Conservation (phyloP, 2,888 invertebrate species). For the Hanleya hanleyi region DNA sequence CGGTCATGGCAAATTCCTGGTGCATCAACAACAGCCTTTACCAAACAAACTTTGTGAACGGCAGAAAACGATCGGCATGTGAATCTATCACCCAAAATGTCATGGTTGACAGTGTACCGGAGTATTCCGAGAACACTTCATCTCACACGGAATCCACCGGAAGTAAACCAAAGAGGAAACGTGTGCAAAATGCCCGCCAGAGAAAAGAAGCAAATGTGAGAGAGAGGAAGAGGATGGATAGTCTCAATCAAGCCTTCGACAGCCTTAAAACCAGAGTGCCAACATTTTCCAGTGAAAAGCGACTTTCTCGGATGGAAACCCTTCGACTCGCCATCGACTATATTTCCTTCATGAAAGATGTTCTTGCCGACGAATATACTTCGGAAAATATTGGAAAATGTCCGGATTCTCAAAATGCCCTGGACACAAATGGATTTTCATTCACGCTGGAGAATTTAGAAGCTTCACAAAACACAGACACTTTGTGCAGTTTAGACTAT, state of each 20-base stretch:
- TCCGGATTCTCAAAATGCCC: background rate
- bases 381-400: constrained; percentile 18
- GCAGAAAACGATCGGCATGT: background rate
- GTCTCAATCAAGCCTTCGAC: constrained; percentile 65
- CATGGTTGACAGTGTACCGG: background rate
- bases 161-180: constrained; percentile 59
- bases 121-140: background rate
- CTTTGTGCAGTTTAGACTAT: background rate
- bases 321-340: constrained; percentile 95
- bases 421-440: background rate
- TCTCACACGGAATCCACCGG: background rate
- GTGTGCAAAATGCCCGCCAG: constrained; percentile 58
- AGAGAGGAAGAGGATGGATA: constrained; percentile 65
- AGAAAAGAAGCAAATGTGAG: constrained; percentile 66
- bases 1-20: too few species aligned
- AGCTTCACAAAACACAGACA: background rate
- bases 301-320: constrained; percentile 80
- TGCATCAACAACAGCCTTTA: too few species aligned
- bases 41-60: background rate
- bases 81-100: background rate
- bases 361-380: constrained; percentile 73
- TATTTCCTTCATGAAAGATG: constrained; percentile 96
- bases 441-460: background rate
- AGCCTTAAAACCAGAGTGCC: constrained; percentile 61
- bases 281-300: constrained; percentile 67